phyloP scores from a whole-genome alignment of 2,888 invertebrate species.

The Cerastis leucographa region DNA sequence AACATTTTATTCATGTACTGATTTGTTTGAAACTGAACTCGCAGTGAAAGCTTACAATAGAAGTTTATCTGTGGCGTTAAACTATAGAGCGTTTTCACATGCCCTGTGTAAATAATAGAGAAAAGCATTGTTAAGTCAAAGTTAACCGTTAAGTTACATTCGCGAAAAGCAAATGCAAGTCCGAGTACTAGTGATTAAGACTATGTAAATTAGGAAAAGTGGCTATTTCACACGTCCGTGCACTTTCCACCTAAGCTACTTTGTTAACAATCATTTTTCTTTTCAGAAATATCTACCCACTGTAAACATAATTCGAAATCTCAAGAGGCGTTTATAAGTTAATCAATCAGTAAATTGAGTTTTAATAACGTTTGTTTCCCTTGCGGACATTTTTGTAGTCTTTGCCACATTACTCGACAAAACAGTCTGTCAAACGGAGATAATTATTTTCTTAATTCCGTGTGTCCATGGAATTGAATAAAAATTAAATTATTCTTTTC shows the following conservation, averaged over 20 bases:
- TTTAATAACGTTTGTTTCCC: neutral
- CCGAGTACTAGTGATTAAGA: conserved; percentile 45
- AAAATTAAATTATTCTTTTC: too few species aligned
- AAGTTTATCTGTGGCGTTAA: neutral
- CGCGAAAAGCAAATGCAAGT: conserved; percentile 51
- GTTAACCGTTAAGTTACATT: conserved; percentile 33
- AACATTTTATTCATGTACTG: neutral
- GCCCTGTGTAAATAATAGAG: conserved; percentile 33
- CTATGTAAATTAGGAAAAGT: conserved; percentile 55
- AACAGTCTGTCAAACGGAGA: neutral
- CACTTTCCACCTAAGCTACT: conserved; percentile 26
- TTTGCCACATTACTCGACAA: neutral
- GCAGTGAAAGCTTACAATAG: neutral
- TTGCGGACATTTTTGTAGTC: neutral
- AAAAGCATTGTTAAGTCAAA: conserved; percentile 46
- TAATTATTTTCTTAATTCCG: neutral
- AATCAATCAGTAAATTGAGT: neutral
- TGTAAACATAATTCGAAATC: neutral
- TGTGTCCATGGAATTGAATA: too few species aligned
- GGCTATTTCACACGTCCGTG: conserved; percentile 21
- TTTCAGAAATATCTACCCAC: neutral
- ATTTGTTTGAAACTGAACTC: neutral
- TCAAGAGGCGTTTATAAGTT: neutral
- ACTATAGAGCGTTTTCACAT: conserved; percentile 12
- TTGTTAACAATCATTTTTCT: neutral